These are phyloP conservation scores for Aporophyla nigra DNA, from an alignment of 2,888 invertebrate species.

Conservation along the genomic window DNA sequence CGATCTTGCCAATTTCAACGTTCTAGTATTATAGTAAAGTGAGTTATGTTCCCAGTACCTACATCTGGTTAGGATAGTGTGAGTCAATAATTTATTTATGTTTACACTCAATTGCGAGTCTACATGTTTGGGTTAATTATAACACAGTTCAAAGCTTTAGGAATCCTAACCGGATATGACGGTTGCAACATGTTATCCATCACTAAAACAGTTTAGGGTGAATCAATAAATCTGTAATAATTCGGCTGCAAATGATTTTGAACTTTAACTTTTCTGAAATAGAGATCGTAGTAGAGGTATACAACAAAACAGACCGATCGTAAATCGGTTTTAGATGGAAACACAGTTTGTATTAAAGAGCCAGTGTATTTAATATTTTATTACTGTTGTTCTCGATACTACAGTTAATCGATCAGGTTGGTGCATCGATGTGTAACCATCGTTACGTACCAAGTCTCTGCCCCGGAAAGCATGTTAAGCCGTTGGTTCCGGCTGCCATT, in stretches of 20 bases:
- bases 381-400: slow-evolving; percentile 4
- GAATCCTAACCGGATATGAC: slow-evolving; percentile 43
- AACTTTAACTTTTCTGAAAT: accelerated
- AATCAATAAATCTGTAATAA: slow-evolving; percentile 29
- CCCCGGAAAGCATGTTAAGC: too few species aligned
- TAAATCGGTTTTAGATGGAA: slow-evolving; percentile 37
- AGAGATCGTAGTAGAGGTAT: slow-evolving; percentile 6
- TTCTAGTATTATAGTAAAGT: neutral
- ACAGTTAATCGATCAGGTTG: too few species aligned
- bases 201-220: slow-evolving; percentile 36
- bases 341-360: slow-evolving; percentile 31
- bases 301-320: slow-evolving; percentile 14
- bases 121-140: slow-evolving; percentile 37
- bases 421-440: too few species aligned
- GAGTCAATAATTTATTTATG: slow-evolving; percentile 35
- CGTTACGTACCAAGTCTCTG: too few species aligned
- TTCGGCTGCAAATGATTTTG: slow-evolving; percentile 2
- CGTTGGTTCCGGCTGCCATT: too few species aligned
- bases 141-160: slow-evolving; percentile 32
- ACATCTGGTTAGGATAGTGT: neutral
- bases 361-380: slow-evolving; percentile 31
- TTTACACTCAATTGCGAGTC: slow-evolving; percentile 3
- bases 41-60: neutral
- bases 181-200: slow-evolving; percentile 28
- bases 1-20: neutral